These are phyloP conservation scores for Syngnathoides biaculeatus DNA, from an alignment of 2,113 vertebrate species.

Conservation along the genomic window DNA sequence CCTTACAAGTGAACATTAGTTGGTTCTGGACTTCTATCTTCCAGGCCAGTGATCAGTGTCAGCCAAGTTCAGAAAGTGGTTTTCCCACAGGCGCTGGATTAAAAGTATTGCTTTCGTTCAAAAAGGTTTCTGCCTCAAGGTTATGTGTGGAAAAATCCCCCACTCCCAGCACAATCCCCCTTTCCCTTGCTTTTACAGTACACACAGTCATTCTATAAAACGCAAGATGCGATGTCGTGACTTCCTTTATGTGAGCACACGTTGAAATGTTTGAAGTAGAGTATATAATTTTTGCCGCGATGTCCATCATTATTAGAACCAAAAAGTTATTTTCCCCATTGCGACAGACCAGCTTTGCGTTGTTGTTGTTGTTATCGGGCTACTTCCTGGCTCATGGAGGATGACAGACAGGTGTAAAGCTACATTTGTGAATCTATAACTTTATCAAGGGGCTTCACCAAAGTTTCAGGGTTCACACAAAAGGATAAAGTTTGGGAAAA, in stretches of 20 bases:
- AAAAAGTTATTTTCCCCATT: too few species aligned
- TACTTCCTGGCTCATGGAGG: neutral
- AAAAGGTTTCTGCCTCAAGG: neutral
- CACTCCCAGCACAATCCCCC: neutral
- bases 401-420: neutral
- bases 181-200: too few species aligned
- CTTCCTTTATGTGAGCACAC: too few species aligned
- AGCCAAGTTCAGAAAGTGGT: neutral
- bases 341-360: too few species aligned
- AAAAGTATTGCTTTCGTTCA: neutral
- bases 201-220: too few species aligned
- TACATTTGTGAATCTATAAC: neutral
- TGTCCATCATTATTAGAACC: neutral
- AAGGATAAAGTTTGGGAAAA: neutral
- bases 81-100: neutral
- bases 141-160: neutral
- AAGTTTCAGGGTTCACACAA: too few species aligned
- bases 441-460: too few species aligned
- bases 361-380: too few species aligned
- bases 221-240: too few species aligned
- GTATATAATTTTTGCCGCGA: neutral
- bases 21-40: neutral
- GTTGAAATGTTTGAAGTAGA: too few species aligned
- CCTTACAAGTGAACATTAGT: neutral
- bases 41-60: neutral